phyloP scores from a whole-genome alignment of 2,113 vertebrate species.

The Hiodon tergisus region DNA sequence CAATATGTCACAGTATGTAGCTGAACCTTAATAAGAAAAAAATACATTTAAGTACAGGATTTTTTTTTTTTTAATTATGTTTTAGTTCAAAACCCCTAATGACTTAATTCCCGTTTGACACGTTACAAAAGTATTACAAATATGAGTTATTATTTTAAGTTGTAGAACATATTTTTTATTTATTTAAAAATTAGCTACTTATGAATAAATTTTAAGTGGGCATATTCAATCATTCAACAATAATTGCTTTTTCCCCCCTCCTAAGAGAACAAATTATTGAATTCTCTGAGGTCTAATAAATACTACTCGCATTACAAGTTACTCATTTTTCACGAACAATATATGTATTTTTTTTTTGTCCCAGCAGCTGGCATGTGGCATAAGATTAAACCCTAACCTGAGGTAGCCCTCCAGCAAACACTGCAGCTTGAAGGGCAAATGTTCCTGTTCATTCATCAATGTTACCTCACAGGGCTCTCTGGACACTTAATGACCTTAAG shows the following conservation, averaged over 20 bases:
- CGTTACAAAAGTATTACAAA: not conserved
- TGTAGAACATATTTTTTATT: not conserved
- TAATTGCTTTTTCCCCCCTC: slow-evolving; percentile 51
- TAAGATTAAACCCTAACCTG: slow-evolving; percentile 66
- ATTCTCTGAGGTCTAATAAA: slow-evolving; percentile 59
- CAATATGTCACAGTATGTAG: no score
- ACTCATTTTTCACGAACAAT: slow-evolving; percentile 67
- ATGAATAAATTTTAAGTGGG: slow-evolving; percentile 49
- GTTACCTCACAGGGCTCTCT: slow-evolving; percentile 57
- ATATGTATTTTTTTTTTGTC: slow-evolving; percentile 53
- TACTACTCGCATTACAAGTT: slow-evolving; percentile 55
- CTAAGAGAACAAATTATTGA: not conserved
- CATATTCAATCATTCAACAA: slow-evolving; percentile 61
- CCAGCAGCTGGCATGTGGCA: slow-evolving; percentile 64
- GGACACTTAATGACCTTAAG: slow-evolving; percentile 64
- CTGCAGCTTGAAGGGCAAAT: slow-evolving; percentile 68
- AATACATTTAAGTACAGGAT: not conserved
- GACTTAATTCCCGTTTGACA: not conserved
- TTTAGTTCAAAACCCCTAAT: not conserved
- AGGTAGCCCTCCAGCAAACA: slow-evolving; percentile 61
- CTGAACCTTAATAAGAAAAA: no score
- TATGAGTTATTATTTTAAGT: not conserved
- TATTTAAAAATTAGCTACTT: slow-evolving; percentile 57
- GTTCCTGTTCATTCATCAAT: slow-evolving; percentile 67
- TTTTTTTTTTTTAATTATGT: not conserved